Evolutionary conservation across 92 coral and sea anemone species (phyloP), one percentile per base, ranked within the genome.

Genomic region (Plumapathes pennacea): DNA sequence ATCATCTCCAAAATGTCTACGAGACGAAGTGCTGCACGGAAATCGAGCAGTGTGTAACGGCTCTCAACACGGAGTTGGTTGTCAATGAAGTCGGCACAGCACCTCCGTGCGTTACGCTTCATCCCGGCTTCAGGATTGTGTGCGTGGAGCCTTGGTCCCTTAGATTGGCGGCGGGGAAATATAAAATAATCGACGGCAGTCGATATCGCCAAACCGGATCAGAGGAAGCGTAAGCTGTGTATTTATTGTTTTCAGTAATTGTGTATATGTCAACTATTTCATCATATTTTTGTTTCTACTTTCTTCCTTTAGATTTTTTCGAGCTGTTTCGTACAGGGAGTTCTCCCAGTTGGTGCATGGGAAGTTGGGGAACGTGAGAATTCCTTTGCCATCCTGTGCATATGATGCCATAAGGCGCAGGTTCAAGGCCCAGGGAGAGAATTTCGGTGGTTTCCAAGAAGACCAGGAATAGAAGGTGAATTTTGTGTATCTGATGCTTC

Each of bases 371-470:
- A 56, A 76, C 14, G 60, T 60, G 38, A 76, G 67, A 53, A 32
- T 42, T 46, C 84, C 76, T 13, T 50, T 75, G 25, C 76, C 83
- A 21, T 37, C 68, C 39, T 76, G 83, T 57, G 83, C 83, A 23
- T 76, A 67, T 53, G 40, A 44, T 14, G 31, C 44, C 17, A 76
- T 67, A 26, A 56, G 76, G 43, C 56, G 49, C 37, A 48, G 55
- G 27, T 76, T 76, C 19, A 39, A 34, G 15, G 19, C 45, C 28
- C 46, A 44, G 42, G 56, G 64, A 34, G 54, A 67, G 20, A 44
- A 36, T 23, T 68, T 37, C 28, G 29, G 43, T 42, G 65, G 76
- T 21, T 68, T 42, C 46, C 46, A 55, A 37, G 29, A 33, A 22
- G 32, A 26, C 22, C 56, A 62, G 28, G 31, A 26, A n/a, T n/a